Evolutionary conservation across 2,797 vertebrate species (phyloP), one percentile per base, ranked within the genome.

Genomic region (Hephaestus fuliginosus): DNA sequence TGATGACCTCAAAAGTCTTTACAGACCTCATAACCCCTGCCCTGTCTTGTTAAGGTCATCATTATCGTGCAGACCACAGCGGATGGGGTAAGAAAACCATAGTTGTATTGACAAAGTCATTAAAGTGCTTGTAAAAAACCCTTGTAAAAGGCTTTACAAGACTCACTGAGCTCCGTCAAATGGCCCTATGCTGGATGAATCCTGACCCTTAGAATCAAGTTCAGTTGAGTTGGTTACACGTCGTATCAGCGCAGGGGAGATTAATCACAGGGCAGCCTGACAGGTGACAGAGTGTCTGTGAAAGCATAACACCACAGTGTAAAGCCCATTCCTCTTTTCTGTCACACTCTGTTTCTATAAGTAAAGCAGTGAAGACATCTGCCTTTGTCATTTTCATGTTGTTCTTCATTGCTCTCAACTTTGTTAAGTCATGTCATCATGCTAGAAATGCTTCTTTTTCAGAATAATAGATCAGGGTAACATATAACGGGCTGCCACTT

Each of bases 61-160:
- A n/a, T 70, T 76, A 76, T 70, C 25, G 5, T 64, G 36, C 46
- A 74, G 80, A 68, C 66, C 64, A 75, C 36, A 44, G 78, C 73
- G 39, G 36, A 73, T 17, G 64, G 53, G 68, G 77, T 84, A 91
- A 86, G 74, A 86, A 65, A 92, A 92, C 76, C 78, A 48, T 44
- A 80, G 77, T 86, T 60, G 78, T 65, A 82, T 51, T 77, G 84
- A 86, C 86, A 81, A 70, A 78, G 78, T 76, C 80, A 71, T 92
- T 86, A 86, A 90, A 85, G 65, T 72, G 74, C 89, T 86, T 92
- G 90, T 93, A 92, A 94, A 94, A 74, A 72, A 28, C 15, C 77
- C 86, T 89, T 80, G 89, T 91, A 88, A 92, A 92, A 81, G 43
- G 1, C 39, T 91, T 94, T 86, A 91, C 81, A 80, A 82, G 85